A percentile compares a stretch with the other conserved stretches of the same genome.
Conservation (phyloP, 2,888 invertebrate species). For the Steinernema scapterisci region DNA sequence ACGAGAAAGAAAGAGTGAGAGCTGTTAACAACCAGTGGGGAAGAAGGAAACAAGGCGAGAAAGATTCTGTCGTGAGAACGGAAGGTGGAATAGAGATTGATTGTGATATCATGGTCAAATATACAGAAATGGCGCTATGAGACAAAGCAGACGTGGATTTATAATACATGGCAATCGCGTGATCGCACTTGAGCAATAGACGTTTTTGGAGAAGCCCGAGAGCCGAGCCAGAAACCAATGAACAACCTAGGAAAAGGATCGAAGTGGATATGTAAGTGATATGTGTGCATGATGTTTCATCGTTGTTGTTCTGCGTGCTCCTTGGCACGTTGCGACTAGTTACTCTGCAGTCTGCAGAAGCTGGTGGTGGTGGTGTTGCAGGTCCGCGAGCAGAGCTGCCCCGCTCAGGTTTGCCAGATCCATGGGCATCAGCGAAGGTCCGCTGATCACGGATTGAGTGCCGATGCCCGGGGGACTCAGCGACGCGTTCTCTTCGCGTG, state of each 20-base stretch:
- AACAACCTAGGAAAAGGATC: conserved; percentile 25
- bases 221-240: background rate
- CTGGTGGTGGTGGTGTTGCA: conserved; percentile 61
- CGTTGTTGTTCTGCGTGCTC: no score
- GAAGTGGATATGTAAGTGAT: conserved; percentile 9
- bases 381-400: conserved; percentile 55
- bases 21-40: conserved; percentile 5
- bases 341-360: conserved; percentile 33
- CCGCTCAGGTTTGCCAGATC: conserved; percentile 42
- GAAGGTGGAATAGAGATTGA: conserved; percentile 30
- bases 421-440: background rate
- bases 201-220: background rate
- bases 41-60: background rate
- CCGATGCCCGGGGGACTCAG: conserved; percentile 35
- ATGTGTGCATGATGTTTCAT: conserved; percentile 10
- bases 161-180: conserved; percentile 21
- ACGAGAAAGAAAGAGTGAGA: no score
- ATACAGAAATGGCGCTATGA: conserved; percentile 26
- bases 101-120: conserved; percentile 24
- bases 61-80: background rate
- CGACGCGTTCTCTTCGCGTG: conserved; percentile 27
- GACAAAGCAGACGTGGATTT: conserved; percentile 1
- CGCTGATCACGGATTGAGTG: background rate
- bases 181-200: conserved; percentile 15
- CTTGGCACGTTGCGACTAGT: background rate